Evolutionary conservation across 2,888 invertebrate genomes (phyloP).

Genomic region (Leptogaster cylindrica): DNA sequence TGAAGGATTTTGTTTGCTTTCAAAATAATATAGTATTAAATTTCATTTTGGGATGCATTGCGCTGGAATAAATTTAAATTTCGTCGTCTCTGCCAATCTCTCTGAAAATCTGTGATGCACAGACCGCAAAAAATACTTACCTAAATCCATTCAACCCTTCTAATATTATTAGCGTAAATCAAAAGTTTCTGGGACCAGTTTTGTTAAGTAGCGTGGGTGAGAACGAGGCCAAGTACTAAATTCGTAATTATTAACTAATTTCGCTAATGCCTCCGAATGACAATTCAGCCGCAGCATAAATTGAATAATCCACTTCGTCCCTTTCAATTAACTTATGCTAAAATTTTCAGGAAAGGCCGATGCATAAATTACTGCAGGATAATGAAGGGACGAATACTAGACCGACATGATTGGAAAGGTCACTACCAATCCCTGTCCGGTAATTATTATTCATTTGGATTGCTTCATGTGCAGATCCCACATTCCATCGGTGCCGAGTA

Average conservation of each 20-base stretch:
- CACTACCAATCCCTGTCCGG: conserved; percentile 13
- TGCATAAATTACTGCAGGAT: conserved; percentile 21
- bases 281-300: neutral
- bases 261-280: conserved; percentile 3
- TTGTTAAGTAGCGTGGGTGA: too few species aligned
- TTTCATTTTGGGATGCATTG: too few species aligned
- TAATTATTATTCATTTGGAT: conserved; percentile 29
- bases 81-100: too few species aligned
- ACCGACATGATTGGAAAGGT: conserved; percentile 9
- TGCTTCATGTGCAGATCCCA: conserved; percentile 19
- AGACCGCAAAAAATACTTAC: too few species aligned
- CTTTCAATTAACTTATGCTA: conserved; percentile 26
- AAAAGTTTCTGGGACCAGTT: too few species aligned
- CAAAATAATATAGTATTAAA: too few species aligned
- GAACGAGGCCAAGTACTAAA: conserved; percentile 1
- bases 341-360: conserved; percentile 13
- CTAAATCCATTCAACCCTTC: too few species aligned
- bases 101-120: too few species aligned
- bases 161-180: too few species aligned
- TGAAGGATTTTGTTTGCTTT: too few species aligned
- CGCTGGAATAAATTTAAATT: too few species aligned
- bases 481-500: neutral
- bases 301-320: conserved; percentile 27
- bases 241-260: conserved; percentile 16
- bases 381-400: conserved; percentile 11